Evolutionary conservation across 2,113 vertebrate genomes (phyloP).

Genomic region (Ictidomys tridecemlineatus): DNA sequence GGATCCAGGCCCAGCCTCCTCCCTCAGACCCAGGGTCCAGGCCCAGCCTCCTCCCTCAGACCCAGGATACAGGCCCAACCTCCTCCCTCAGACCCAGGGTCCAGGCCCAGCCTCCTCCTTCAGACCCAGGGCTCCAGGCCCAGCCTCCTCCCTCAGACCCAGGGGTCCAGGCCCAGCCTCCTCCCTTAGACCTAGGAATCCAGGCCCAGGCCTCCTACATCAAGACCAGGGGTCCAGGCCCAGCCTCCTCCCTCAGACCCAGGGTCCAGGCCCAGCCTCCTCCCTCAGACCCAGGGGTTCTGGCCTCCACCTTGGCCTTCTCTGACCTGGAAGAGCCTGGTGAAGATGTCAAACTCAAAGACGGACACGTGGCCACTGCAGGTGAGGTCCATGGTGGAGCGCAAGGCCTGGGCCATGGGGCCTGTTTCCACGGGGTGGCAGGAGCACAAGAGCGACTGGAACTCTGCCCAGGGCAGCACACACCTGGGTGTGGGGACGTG

Average conservation of each 20-base stretch:
- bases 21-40: background rate
- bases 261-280: background rate
- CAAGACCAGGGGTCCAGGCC: too few relatives aligned
- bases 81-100: too few relatives aligned
- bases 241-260: background rate
- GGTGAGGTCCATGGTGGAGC: constrained; percentile 93
- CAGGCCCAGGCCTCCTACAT: too few relatives aligned
- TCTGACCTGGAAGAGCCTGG: constrained; percentile 93
- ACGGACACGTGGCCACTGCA: constrained; percentile 92
- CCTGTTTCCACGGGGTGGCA: constrained; percentile 90
- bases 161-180: background rate
- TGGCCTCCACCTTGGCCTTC: background rate
- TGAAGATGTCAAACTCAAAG: constrained; percentile 96
- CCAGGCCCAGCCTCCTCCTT: background rate
- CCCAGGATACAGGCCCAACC: too few relatives aligned
- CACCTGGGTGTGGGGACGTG: constrained; percentile 84
- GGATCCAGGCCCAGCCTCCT: background rate
- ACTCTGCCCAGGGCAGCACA: constrained; percentile 90
- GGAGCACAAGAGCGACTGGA: constrained; percentile 86
- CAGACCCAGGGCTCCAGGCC: background rate
- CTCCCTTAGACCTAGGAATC: background rate
- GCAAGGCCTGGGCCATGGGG: constrained; percentile 90
- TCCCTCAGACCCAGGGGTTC: too few relatives aligned
- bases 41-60: background rate
- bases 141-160: background rate